These are phyloP conservation scores for Formica aserva DNA, from an alignment of 2,888 invertebrate species.

Conservation along the genomic window DNA sequence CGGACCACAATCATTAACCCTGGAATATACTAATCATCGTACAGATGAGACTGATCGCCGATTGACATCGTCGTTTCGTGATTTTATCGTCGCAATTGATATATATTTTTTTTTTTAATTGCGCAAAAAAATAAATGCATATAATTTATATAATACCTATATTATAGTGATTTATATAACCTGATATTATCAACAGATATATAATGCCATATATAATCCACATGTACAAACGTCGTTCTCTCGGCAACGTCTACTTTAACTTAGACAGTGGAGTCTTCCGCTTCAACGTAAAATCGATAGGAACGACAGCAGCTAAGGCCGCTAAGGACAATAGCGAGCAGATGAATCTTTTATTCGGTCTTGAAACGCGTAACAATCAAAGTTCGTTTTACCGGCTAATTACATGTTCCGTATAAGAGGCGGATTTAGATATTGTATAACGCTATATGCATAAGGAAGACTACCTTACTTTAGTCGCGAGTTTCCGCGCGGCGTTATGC, in stretches of 20 bases:
- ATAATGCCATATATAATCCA: background rate
- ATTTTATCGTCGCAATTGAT: background rate
- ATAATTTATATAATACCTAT: background rate
- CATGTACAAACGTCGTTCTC: background rate
- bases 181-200: background rate
- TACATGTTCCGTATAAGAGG: background rate
- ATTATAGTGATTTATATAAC: background rate
- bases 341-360: conserved; percentile 53
- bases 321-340: conserved; percentile 41
- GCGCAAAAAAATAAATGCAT: background rate
- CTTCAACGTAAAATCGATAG: conserved; percentile 52
- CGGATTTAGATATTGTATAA: conserved; percentile 28
- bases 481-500: conserved; percentile 21
- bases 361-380: conserved; percentile 23
- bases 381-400: conserved; percentile 44
- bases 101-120: background rate
- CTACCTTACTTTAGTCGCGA: conserved; percentile 20
- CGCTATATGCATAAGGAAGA: conserved; percentile 7
- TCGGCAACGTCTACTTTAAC: conserved; percentile 36
- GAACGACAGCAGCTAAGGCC: conserved; percentile 29
- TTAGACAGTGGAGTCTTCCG: conserved; percentile 36
- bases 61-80: background rate
- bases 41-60: conserved; percentile 10
- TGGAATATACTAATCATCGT: background rate
- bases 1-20: conserved; percentile 33